phyloP scores from a whole-genome alignment of 2,113 vertebrate species.

The Ailuropoda melanoleuca region DNA sequence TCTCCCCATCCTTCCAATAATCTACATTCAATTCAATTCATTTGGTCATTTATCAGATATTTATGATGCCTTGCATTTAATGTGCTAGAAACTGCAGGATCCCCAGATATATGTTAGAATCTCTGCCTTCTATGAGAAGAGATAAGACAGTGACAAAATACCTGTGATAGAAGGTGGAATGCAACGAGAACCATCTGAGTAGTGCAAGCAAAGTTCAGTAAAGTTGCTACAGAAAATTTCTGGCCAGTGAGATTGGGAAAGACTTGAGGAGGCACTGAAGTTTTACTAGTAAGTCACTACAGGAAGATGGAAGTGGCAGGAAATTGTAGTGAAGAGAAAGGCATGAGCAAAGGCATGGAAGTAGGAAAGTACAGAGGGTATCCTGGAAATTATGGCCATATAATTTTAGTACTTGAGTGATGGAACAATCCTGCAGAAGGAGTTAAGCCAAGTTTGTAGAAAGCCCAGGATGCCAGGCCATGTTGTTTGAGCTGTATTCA shows the following conservation, averaged over 20 bases:
- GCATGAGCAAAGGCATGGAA: neutral
- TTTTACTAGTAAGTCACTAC: neutral
- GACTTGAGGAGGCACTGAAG: neutral
- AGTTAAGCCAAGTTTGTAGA: neutral
- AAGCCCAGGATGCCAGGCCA: neutral
- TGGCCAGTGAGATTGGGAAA: neutral
- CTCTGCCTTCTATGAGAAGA: constrained; percentile 32
- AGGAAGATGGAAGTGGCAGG: neutral
- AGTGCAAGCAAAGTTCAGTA: neutral
- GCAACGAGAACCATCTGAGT: neutral
- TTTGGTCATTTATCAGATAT: constrained; percentile 54
- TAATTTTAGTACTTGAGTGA: neutral
- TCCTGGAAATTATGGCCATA: neutral
- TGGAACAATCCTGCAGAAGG: neutral
- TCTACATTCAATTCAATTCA: constrained; percentile 50
- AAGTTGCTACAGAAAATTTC: neutral
- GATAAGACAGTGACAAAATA: constrained; percentile 35
- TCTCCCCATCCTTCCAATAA: constrained; percentile 24
- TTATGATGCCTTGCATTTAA: constrained; percentile 30
- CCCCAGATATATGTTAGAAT: neutral
- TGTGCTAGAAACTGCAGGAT: neutral
- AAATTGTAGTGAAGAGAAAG: neutral
- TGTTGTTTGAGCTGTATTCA: neutral
- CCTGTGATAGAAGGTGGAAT: neutral
- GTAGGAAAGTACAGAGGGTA: neutral